Percentiles rank a stretch among this genome's conserved stretches.
These are phyloP conservation scores for Himalopsyche kuldschensis DNA, from an alignment of 2,888 invertebrate genomes.

Conservation along the genomic window DNA sequence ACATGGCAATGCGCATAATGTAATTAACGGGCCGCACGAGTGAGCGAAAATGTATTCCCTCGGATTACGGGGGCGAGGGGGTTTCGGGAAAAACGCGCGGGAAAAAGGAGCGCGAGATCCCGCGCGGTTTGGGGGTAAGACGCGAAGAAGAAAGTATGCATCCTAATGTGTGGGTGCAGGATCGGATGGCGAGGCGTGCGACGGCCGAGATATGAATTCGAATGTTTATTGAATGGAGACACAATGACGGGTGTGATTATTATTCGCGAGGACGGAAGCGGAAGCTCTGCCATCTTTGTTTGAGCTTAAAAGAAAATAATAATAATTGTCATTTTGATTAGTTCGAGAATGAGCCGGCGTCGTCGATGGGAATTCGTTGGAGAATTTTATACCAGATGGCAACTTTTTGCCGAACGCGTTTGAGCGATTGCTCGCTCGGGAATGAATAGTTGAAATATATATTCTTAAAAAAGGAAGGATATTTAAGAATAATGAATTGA, in stretches of 20 bases:
- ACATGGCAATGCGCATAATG: slow-evolving; percentile 41
- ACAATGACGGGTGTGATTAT: slow-evolving; percentile 23
- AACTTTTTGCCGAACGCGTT: background rate
- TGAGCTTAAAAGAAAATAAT: background rate
- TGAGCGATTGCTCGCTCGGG: background rate
- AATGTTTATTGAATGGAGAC: slow-evolving; percentile 34
- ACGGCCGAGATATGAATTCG: slow-evolving; percentile 28
- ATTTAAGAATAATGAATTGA: background rate
- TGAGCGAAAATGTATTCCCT: slow-evolving; percentile 37
- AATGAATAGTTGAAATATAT: background rate
- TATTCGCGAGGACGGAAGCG: background rate
- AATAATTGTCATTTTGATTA: background rate
- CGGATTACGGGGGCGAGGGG: slow-evolving; percentile 19
- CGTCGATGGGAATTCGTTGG: background rate
- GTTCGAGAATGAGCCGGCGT: background rate
- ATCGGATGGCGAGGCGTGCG: background rate
- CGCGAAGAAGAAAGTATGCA: slow-evolving; percentile 13
- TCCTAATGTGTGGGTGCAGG: background rate
- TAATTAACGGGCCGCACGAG: slow-evolving; percentile 40
- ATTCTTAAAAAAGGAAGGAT: background rate
- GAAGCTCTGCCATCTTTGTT: background rate
- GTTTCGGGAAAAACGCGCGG: background rate
- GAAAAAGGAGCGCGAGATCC: slow-evolving; percentile 7
- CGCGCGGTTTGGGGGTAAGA: slow-evolving; percentile 8
- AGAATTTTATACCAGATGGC: background rate